Evolutionary conservation across 2,797 vertebrate genomes (phyloP).

Genomic region (Pterois miles): DNA sequence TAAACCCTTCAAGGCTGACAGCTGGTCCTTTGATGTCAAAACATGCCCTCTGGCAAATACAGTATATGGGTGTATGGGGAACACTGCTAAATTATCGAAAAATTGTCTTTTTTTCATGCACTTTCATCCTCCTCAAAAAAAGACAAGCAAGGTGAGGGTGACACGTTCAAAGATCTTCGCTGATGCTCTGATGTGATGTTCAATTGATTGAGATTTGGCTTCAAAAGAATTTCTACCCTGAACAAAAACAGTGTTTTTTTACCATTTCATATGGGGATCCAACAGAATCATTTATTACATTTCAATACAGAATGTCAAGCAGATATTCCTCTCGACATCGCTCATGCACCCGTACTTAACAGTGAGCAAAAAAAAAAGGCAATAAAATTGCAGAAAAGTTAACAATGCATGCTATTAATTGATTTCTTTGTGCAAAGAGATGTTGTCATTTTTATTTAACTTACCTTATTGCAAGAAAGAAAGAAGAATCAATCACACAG

Average conservation of each 20-base stretch:
- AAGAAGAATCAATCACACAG: slow-evolving; percentile 40
- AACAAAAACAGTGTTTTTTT: slow-evolving; percentile 37
- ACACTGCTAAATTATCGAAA: slow-evolving; percentile 71
- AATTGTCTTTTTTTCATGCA: slow-evolving; percentile 40
- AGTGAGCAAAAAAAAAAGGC: background rate
- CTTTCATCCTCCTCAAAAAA: slow-evolving; percentile 72
- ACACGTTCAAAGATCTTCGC: slow-evolving; percentile 54
- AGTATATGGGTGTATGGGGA: slow-evolving; percentile 49
- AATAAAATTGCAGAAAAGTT: background rate
- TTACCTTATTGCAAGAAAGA: slow-evolving; percentile 19
- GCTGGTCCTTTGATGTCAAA: slow-evolving; percentile 82
- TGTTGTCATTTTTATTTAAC: slow-evolving; percentile 30
- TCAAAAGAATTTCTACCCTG: slow-evolving; percentile 57
- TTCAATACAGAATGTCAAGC: slow-evolving; percentile 32
- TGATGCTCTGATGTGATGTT: slow-evolving; percentile 57
- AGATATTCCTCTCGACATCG: slow-evolving; percentile 7
- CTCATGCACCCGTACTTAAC: background rate
- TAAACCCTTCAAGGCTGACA: slow-evolving; percentile 75
- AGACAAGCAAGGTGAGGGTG: slow-evolving; percentile 68
- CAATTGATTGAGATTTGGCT: slow-evolving; percentile 68
- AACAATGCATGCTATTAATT: slow-evolving; percentile 2
- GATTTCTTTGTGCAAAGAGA: slow-evolving; percentile 18
- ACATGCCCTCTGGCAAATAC: slow-evolving; percentile 81
- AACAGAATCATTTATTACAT: slow-evolving; percentile 68
- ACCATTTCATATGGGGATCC: slow-evolving; percentile 51